Evolutionary conservation across 2,113 vertebrate genomes (phyloP).

Genomic region (Caranx ignobilis): DNA sequence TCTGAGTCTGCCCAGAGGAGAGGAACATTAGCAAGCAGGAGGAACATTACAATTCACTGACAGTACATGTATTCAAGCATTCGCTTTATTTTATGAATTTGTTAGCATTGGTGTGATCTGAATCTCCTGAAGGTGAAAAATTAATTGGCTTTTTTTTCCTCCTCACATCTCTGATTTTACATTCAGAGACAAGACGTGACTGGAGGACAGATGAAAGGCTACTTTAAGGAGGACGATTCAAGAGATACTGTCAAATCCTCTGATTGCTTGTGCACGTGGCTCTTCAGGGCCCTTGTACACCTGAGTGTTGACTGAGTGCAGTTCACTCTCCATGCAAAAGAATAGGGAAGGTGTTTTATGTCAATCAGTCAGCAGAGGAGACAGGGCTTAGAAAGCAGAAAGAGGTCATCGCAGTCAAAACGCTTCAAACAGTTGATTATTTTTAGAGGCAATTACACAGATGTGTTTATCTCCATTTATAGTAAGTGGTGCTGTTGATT

Average conservation of each 20-base stretch:
- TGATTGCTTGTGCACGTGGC: slow-evolving; percentile 32
- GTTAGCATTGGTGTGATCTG: slow-evolving; percentile 15
- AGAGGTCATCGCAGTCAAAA: slow-evolving; percentile 25
- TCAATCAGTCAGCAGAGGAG: slow-evolving; percentile 45
- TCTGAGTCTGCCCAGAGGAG: slow-evolving; percentile 36
- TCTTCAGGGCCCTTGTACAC: slow-evolving; percentile 17
- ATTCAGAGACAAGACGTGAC: slow-evolving; percentile 7
- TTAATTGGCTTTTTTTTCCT: slow-evolving; percentile 29
- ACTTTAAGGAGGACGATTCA: slow-evolving; percentile 32
- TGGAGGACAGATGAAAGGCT: slow-evolving; percentile 45
- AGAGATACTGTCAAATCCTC: slow-evolving; percentile 35
- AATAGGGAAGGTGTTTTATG: slow-evolving; percentile 12
- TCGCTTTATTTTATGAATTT: slow-evolving; percentile 9
- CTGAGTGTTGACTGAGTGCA: neutral
- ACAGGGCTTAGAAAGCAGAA: slow-evolving; percentile 34
- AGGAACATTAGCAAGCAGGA: slow-evolving; percentile 27
- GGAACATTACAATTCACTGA: slow-evolving; percentile 32
- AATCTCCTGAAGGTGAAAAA: slow-evolving; percentile 51
- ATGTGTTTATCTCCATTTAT: slow-evolving; percentile 62
- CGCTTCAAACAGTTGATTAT: slow-evolving; percentile 60
- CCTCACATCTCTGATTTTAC: slow-evolving; percentile 37
- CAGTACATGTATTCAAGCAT: slow-evolving; percentile 19
- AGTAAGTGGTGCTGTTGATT: slow-evolving; percentile 28
- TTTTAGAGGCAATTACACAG: slow-evolving; percentile 63
- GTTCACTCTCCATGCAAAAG: slow-evolving; percentile 30